phyloP scores from a whole-genome alignment of 2,797 vertebrate genomes.

The Enteromius treurensis region DNA sequence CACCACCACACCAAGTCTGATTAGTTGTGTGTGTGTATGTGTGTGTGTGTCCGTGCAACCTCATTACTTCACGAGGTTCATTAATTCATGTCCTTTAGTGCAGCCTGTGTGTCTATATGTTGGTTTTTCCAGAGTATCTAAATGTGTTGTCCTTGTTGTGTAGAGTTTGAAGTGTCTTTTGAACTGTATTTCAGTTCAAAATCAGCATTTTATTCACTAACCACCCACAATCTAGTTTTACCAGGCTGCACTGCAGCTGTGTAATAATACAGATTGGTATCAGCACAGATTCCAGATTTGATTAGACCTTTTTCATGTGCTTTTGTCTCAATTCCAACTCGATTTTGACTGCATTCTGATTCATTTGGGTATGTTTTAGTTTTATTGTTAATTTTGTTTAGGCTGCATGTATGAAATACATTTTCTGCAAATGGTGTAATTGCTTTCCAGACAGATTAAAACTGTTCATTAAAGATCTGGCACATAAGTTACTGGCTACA shows the following conservation, averaged over 20 bases:
- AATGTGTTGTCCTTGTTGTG: conserved; percentile 4
- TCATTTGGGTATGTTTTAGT: not conserved
- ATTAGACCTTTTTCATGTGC: not conserved
- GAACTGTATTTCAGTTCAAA: conserved; percentile 12
- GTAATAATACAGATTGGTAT: not conserved
- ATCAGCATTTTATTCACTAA: not conserved
- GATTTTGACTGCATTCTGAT: not conserved
- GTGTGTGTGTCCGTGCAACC: conserved; percentile 3
- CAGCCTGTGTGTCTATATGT: not conserved
- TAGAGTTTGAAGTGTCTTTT: conserved; percentile 9
- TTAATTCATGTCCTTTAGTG: conserved; percentile 17
- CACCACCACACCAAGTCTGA: conserved; percentile 19
- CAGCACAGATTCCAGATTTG: not conserved
- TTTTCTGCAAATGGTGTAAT: not conserved
- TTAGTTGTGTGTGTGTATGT: conserved; percentile 33
- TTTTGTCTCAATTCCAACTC: not conserved
- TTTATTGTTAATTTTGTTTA: not conserved
- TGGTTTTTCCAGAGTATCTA: not conserved
- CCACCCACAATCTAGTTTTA: not conserved
- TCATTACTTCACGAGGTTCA: conserved; percentile 18
- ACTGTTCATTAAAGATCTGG: not conserved
- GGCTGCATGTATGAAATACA: not conserved
- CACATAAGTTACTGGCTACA: not conserved
- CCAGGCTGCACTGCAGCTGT: not conserved
- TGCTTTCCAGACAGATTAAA: not conserved